Conservation (phyloP, 1,140 invertebrate genomes). For the Tetragonula clypearis region DNA sequence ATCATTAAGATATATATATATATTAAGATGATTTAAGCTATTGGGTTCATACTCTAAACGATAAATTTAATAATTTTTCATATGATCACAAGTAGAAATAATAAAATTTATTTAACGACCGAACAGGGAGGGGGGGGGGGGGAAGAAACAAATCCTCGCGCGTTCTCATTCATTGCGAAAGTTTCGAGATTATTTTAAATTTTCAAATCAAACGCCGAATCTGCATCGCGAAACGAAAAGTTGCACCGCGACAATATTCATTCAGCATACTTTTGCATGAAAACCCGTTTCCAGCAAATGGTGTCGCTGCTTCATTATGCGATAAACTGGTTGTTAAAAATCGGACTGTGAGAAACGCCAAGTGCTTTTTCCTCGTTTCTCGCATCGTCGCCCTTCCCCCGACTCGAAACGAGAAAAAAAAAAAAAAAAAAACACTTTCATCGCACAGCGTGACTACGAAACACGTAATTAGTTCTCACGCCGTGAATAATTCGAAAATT, state of each 20-base stretch:
- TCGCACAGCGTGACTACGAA: not conserved
- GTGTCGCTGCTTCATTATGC: conserved; percentile 53
- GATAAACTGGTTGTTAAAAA: conserved; percentile 42
- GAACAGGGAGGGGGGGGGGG: not conserved
- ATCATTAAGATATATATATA: too few species aligned
- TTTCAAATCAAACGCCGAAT: conserved; percentile 50
- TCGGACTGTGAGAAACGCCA: conserved; percentile 37
- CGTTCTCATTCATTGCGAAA: conserved; percentile 13
- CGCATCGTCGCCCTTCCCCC: not conserved
- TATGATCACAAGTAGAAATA: too few species aligned
- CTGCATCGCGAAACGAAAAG: conserved; percentile 43
- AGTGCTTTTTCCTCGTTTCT: conserved; percentile 28
- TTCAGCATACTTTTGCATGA: conserved; percentile 64
- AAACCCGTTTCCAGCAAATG: conserved; percentile 33
- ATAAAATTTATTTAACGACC: not conserved
- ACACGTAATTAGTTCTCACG: not conserved
- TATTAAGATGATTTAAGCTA: too few species aligned
- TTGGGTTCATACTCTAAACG: too few species aligned
- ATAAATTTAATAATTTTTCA: too few species aligned
- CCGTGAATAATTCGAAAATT: not conserved
- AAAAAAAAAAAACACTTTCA: not conserved
- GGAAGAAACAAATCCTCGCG: not conserved
- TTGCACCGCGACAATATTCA: conserved; percentile 22
- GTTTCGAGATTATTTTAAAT: conserved; percentile 40
- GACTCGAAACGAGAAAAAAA: not conserved